Base-by-base conservation (phyloP, 2,113 vertebrate species). In the Neomonachus schauinslandi region DNA sequence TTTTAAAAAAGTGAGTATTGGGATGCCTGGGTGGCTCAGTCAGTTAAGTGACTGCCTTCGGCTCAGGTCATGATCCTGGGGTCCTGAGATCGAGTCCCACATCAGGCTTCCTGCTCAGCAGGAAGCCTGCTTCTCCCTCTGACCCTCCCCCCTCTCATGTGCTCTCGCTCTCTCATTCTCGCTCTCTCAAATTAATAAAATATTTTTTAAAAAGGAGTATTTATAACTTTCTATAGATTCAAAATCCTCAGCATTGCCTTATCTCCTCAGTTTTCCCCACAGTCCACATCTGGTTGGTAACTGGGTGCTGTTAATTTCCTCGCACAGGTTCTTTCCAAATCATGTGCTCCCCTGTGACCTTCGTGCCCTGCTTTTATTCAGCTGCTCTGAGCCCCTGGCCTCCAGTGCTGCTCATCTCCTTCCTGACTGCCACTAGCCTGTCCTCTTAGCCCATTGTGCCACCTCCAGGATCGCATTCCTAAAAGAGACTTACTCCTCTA, bases 331-430 rank as follows among this genome's bases (percentile, higher is more conserved):
- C 51, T 86, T n/a, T 8, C 46, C 57, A 71, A 24, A 57, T 9
- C 2, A 10, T 55, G 26, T 36, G 71, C 82, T 86, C 9, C 15
- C 4, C 22, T 42, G 22, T 9, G 4, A 24, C 49, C 31, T 42
- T 26, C 4, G 1, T 42, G 7, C 14, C 0, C 22, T 71, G 28
- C 61, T 61, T 65, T 21, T 72, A n/a, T 69, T 71, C 33, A 42
- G 61, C 10, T 1, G 0, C 14, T 39, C 33, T 42, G 49, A 0
- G 0, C 18, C 21, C 71, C 15, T n/a, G n/a, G 10, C 28, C n/a
- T 69, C 51, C 39, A 13, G 21, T 80, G 11, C 67, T 83, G 42
- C 49, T 59, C 24, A 53, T 57, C 7, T 71, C 26, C 57, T 84
- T 67, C 46, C 53, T 42, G 59, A 15, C 53, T 24, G 15, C 61